These are phyloP conservation scores for Spea hammondii DNA, from an alignment of 2,797 vertebrate species.

Conservation along the genomic window DNA sequence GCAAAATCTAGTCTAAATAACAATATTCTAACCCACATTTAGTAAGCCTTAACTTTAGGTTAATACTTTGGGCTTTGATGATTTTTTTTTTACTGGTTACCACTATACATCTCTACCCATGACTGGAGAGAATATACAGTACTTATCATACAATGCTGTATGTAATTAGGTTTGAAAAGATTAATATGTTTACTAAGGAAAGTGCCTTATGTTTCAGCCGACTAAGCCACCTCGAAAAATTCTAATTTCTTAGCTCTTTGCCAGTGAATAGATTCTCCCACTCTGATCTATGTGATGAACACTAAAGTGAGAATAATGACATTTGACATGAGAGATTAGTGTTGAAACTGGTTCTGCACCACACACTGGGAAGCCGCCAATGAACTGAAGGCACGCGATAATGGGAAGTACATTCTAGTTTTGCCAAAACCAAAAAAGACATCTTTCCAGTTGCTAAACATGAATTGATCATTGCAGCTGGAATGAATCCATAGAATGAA, in stretches of 20 bases:
- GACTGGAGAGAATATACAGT: too few relatives aligned
- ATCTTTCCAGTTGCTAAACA: conserved; percentile 57
- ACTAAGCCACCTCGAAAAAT: neutral
- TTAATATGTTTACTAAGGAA: conserved; percentile 8
- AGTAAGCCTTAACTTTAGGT: too few relatives aligned
- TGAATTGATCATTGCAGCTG: conserved; percentile 65
- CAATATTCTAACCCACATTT: too few relatives aligned
- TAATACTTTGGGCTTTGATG: too few relatives aligned
- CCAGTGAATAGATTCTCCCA: neutral
- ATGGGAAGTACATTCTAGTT: conserved; percentile 34
- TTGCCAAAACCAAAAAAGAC: conserved; percentile 52
- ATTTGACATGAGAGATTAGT: conserved; percentile 57
- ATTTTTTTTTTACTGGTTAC: too few relatives aligned
- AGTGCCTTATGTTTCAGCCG: neutral
- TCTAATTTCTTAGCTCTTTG: neutral
- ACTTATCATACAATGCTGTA: neutral
- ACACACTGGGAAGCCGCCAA: conserved; percentile 44
- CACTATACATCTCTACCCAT: too few relatives aligned
- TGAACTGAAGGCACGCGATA: conserved; percentile 31
- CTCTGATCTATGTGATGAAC: neutral
- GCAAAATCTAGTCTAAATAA: too few relatives aligned
- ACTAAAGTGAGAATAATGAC: conserved; percentile 53
- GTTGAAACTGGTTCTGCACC: conserved; percentile 28
- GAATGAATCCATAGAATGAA: conserved; percentile 47
- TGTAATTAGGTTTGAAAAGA: neutral